These are phyloP conservation scores for Sturmia bella DNA, from an alignment of 2,888 invertebrate genomes.

Conservation along the genomic window DNA sequence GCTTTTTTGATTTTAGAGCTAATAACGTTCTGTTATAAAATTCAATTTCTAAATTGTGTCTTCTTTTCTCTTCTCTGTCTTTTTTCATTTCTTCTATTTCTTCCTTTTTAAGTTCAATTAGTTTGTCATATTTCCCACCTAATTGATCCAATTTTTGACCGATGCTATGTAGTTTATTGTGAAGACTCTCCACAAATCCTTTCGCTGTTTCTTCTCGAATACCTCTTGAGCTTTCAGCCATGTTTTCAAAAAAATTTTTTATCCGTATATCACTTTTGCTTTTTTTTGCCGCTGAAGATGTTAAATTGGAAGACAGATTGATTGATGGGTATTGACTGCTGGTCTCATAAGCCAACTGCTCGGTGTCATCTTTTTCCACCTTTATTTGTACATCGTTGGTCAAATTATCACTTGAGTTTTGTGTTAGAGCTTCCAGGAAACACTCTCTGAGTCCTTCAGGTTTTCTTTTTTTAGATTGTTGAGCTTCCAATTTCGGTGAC, in stretches of 20 bases:
- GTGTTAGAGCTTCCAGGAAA: background rate
- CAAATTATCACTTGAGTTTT: background rate
- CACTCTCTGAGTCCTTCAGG: background rate
- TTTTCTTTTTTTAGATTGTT: conserved; percentile 2
- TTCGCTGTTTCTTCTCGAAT: background rate
- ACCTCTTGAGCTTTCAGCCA: background rate
- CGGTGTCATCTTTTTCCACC: no score
- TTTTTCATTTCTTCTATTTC: conserved; percentile 10
- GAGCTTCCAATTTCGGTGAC: background rate
- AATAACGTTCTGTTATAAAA: background rate
- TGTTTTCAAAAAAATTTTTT: background rate
- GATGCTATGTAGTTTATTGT: background rate
- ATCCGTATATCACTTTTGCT: no score
- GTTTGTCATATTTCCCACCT: background rate
- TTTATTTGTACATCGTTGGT: background rate
- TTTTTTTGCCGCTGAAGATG: no score
- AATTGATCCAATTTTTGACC: conserved; percentile 1
- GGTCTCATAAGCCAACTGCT: no score
- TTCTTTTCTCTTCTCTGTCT: conserved; percentile 6
- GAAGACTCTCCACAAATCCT: background rate
- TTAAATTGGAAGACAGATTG: no score
- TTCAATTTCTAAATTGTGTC: background rate
- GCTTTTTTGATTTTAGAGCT: no score
- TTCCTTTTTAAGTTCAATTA: background rate
- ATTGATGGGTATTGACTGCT: no score